Evolutionary conservation across 2,113 vertebrate genomes (phyloP).

Genomic region (Lophius piscatorius): DNA sequence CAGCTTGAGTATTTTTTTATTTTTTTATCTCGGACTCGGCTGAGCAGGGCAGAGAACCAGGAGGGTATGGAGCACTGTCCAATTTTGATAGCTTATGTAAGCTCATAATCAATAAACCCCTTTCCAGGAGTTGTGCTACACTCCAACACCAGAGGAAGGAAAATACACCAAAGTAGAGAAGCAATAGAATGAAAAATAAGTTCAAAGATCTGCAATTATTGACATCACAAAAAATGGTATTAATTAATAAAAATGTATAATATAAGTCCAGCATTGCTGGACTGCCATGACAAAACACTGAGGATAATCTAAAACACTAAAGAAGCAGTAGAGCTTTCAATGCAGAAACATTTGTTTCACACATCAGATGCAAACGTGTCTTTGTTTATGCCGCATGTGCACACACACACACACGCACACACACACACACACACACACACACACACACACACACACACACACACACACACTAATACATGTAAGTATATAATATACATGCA

Average conservation of each 20-base stretch:
- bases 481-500: slow-evolving; percentile 16
- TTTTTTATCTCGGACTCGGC: slow-evolving; percentile 20
- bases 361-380: background rate
- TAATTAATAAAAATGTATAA: background rate
- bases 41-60: slow-evolving; percentile 1
- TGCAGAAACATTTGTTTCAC: background rate
- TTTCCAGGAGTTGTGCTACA: slow-evolving; percentile 20
- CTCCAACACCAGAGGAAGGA: slow-evolving; percentile 4
- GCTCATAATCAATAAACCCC: slow-evolving; percentile 41
- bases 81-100: slow-evolving; percentile 40
- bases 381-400: background rate
- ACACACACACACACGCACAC: background rate
- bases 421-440: too few species aligned
- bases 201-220: background rate
- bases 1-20: background rate
- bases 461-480: slow-evolving; percentile 8
- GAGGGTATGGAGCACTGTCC: slow-evolving; percentile 8
- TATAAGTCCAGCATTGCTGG: background rate
- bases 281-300: background rate
- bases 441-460: too few species aligned
- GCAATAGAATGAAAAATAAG: too few species aligned
- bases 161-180: slow-evolving; percentile 8
- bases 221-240: background rate
- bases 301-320: background rate
- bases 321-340: background rate